Conservation (phyloP, 2,888 invertebrate species). For the Atherix ibis region DNA sequence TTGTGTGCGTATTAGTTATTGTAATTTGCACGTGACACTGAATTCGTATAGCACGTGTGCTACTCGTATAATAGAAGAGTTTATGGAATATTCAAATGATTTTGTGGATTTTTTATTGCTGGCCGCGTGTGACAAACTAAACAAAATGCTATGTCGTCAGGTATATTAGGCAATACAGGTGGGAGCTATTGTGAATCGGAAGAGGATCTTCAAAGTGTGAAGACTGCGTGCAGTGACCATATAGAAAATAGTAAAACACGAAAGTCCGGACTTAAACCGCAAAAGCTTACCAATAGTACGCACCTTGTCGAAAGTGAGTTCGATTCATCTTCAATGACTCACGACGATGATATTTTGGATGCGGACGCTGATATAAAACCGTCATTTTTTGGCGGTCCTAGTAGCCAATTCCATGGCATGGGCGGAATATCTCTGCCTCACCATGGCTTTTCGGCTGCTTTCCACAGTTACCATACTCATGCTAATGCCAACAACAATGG, state of each 20-base stretch:
- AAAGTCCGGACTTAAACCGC: neutral
- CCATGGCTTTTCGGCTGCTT: constrained; percentile 13
- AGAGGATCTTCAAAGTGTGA: neutral
- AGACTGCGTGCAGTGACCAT: neutral
- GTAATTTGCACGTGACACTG: no score
- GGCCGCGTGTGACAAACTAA: neutral
- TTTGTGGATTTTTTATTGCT: no score
- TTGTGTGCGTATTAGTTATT: no score
- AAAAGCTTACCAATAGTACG: neutral
- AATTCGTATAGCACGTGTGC: no score
- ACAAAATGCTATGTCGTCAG: constrained; percentile 8
- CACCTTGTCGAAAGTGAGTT: constrained; percentile 8
- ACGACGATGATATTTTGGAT: constrained; percentile 10
- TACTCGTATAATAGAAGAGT: no score
- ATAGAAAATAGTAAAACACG: neutral
- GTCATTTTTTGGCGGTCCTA: no score
- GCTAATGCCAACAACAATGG: constrained; percentile 12
- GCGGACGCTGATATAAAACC: constrained; percentile 14
- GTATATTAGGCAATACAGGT: constrained; percentile 1
- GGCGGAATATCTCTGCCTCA: constrained; percentile 13
- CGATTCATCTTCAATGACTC: constrained; percentile 10
- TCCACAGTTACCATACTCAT: constrained; percentile 15
- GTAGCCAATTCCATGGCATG: constrained; percentile 11
- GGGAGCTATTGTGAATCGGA: neutral
- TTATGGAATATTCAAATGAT: no score